Conservation (phyloP, 1,140 invertebrate genomes). For the Drosophila erecta region DNA sequence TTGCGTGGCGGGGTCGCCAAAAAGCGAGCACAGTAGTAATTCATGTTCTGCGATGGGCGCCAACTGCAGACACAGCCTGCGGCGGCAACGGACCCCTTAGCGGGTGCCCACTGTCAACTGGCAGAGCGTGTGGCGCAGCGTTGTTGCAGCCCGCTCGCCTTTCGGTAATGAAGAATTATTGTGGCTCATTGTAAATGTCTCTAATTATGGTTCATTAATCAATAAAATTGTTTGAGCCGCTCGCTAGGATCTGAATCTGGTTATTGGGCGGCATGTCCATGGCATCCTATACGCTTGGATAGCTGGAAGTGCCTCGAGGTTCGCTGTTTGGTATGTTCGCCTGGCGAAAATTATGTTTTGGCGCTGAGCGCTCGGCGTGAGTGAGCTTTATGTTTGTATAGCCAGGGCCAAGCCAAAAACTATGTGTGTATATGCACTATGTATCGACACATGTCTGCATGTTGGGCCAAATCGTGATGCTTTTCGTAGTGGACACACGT, state of each 20-base stretch:
- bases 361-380: slow-evolving; percentile 26
- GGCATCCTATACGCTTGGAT: not conserved
- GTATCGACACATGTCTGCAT: slow-evolving; percentile 68
- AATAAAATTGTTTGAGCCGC: slow-evolving; percentile 77
- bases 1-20: slow-evolving; percentile 18
- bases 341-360: slow-evolving; percentile 64
- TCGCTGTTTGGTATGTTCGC: not conserved
- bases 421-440: slow-evolving; percentile 11
- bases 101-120: slow-evolving; percentile 11
- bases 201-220: slow-evolving; percentile 84
- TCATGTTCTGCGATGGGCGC: slow-evolving; percentile 6
- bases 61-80: not conserved
- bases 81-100: not conserved
- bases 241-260: slow-evolving; percentile 25
- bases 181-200: slow-evolving; percentile 80
- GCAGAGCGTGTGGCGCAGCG: slow-evolving; percentile 32
- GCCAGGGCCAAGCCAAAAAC: not conserved
- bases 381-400: slow-evolving; percentile 22
- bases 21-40: slow-evolving; percentile 29
- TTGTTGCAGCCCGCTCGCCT: slow-evolving; percentile 40
- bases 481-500: slow-evolving; percentile 77
- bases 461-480: slow-evolving; percentile 74
- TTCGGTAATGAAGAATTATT: slow-evolving; percentile 83
- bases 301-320: slow-evolving; percentile 1
- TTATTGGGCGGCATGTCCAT: not conserved